Evolutionary conservation across 1,140 invertebrate genomes (phyloP), one percentile per base, ranked within the genome.

Genomic region (Metopolophium dirhodum): DNA sequence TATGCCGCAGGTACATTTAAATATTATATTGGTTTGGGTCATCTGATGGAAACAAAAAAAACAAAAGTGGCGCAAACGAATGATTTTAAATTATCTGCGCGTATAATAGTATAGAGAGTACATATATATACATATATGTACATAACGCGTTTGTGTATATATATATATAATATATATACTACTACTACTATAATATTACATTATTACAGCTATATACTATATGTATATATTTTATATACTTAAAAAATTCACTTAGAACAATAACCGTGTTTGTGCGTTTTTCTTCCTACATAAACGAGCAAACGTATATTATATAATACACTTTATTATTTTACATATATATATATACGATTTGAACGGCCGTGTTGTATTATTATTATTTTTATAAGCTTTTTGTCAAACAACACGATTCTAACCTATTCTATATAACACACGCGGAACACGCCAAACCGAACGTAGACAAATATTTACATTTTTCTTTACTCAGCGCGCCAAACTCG

Each of bases 401-500:
- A 45, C n/a, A 86, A 86, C 83, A 86, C 41, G 23, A 45, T 86
- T 86, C 23, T 30, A 86, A 86, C 83, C 41, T 41, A 4, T 35
- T 83, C 37, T 83, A 41, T 37, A 41, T 41, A 77, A 77, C 61
- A 77, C 61, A n/a, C 61, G 61, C 14, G 61, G 61, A 77, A 77
- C 61, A 77, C n/a, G 30, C 61, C 61, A n/a, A 77, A 77, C 61
- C 14, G n/a, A 77, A 77, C n/a, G 61, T 18, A n/a, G 83, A 86
- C 83, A 86, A 86, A 86, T 86, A 86, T 86, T 86, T 86, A 86
- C 83, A 86, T 86, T 86, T 86, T 86, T 86, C 41, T 45, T 86
- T 86, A 86, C 83, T 26, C 83, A 30, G 37, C 37, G 37, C 37
- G 83, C 83, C 83, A 45, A 41, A 86, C 41, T 6, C 3, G 22